Conservation (phyloP, 2,113 vertebrate genomes). For the Chlorodrepanis virens region DNA sequence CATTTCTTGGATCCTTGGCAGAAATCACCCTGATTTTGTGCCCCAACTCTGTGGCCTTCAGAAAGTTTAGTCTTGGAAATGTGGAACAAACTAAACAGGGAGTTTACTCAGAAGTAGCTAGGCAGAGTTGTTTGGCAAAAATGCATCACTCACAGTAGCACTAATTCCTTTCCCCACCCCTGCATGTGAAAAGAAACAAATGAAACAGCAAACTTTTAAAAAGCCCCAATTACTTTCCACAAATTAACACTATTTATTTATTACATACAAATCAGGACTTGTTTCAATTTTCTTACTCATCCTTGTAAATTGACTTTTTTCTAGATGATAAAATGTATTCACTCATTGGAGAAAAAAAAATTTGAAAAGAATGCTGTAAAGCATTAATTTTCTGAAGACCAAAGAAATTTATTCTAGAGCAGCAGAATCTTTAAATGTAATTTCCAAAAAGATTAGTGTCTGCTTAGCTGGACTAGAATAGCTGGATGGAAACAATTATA, state of each 20-base stretch:
- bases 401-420: not conserved
- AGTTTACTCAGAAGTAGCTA: not conserved
- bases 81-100: not conserved
- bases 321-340: not conserved
- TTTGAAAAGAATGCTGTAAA: not conserved
- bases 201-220: not conserved
- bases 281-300: not conserved
- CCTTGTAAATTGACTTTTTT: not conserved
- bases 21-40: not conserved
- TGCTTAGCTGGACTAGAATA: not conserved
- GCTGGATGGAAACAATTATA: not conserved
- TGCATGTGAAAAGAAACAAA: not conserved
- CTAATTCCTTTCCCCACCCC: not conserved
- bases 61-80: not conserved
- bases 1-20: not conserved
- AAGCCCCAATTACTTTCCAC: not conserved
- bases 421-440: not conserved
- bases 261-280: not conserved
- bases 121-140: not conserved
- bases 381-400: not conserved
- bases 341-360: not conserved
- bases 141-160: not conserved
- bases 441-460: not conserved
- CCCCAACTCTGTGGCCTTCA: not conserved
- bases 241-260: not conserved